A percentile compares a stretch with the other conserved stretches of the same genome.
phyloP scores from a whole-genome alignment of 1,140 invertebrate species.

The Scaptomyza pallida region DNA sequence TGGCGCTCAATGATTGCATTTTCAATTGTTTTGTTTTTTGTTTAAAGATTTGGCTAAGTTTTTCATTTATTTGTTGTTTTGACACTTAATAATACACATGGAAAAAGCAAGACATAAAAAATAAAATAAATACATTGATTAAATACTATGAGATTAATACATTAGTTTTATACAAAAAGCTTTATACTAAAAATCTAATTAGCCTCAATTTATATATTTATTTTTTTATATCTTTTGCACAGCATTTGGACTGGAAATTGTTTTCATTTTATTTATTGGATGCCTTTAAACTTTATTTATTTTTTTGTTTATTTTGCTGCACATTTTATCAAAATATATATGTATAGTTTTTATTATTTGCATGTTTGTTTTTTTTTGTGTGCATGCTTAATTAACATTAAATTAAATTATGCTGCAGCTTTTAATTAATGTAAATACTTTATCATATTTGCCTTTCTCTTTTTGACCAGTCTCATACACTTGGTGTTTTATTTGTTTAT shows the following conservation, averaged over 20 bases:
- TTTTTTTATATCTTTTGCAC: not conserved
- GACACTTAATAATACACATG: conserved; percentile 21
- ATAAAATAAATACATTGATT: not conserved
- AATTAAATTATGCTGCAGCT: conserved; percentile 22
- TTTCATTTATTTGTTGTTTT: conserved; percentile 45
- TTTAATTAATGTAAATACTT: conserved; percentile 54
- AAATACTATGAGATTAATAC: conserved; percentile 1
- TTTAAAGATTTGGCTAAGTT: not conserved
- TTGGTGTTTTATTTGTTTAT: conserved; percentile 41
- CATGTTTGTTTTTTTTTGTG: not conserved
- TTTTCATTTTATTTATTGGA: conserved; percentile 1
- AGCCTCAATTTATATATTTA: conserved; percentile 8
- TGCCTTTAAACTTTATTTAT: conserved; percentile 11
- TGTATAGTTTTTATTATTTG: conserved; percentile 11
- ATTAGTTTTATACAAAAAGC: conserved; percentile 16
- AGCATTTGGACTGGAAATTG: conserved; percentile 21
- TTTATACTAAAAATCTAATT: conserved; percentile 8
- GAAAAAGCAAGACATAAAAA: conserved; percentile 26
- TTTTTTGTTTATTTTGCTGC: conserved; percentile 15
- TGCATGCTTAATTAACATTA: conserved; percentile 20
- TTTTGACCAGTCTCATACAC: conserved; percentile 60
- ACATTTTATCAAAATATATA: conserved; percentile 59
- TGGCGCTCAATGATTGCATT: conserved; percentile 40
- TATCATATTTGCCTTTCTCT: conserved; percentile 24
- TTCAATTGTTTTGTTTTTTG: conserved; percentile 24